These are phyloP conservation scores for Drosophila meridionalis DNA, from an alignment of 2,888 invertebrate species.

Conservation along the genomic window DNA sequence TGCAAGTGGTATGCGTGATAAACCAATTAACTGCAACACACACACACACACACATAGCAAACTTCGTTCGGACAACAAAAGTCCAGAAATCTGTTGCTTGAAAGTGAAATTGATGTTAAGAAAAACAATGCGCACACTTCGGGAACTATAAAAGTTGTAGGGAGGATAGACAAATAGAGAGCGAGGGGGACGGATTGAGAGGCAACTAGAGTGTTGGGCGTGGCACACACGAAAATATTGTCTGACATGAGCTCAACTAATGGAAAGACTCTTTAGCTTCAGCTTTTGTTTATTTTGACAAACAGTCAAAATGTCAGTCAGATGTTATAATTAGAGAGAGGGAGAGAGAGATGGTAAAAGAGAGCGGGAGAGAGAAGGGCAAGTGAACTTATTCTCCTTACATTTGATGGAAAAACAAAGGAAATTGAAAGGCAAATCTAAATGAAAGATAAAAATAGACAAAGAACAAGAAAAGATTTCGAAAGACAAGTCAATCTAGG, in stretches of 20 bases:
- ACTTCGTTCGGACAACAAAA: conserved; percentile 19
- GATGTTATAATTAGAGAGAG: conserved; percentile 50
- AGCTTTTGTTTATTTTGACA: conserved; percentile 51
- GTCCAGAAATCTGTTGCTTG: conserved; percentile 38
- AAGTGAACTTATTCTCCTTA: conserved; percentile 31
- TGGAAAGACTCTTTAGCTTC: conserved; percentile 27
- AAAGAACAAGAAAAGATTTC: not conserved
- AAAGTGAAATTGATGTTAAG: conserved; percentile 56
- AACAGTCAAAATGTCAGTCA: conserved; percentile 55
- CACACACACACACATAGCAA: conserved; percentile 4
- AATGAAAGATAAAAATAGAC: not conserved
- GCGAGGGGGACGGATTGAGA: not conserved
- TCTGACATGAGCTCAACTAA: conserved; percentile 39
- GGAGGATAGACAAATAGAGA: not conserved
- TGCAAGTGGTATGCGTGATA: conserved; percentile 76
- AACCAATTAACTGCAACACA: conserved; percentile 69
- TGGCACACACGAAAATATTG: conserved; percentile 16
- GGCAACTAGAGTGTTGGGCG: conserved; percentile 5
- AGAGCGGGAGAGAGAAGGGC: not conserved
- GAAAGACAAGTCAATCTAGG: conserved; percentile 15
- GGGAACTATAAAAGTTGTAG: conserved; percentile 4
- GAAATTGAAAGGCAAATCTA: conserved; percentile 32
- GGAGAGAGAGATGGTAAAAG: not conserved
- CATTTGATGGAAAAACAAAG: conserved; percentile 27
- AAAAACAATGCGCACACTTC: conserved; percentile 12